A percentile compares a stretch with the other conserved stretches of the same genome.
Evolutionary conservation across 2,888 invertebrate genomes (phyloP).

Genomic region (Rhogogaster chlorosoma): DNA sequence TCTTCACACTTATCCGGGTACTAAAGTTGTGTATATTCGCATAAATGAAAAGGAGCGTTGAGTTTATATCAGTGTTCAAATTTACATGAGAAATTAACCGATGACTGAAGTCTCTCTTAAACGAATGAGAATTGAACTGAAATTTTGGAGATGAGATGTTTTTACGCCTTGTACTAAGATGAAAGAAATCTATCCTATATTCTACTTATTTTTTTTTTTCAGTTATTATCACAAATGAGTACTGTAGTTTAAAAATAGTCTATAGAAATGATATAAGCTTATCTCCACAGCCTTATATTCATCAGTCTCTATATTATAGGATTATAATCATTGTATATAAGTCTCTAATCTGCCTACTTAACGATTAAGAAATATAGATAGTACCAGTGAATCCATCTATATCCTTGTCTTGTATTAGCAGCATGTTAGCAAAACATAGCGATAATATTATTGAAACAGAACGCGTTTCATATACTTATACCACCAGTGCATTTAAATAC

Average conservation of each 20-base stretch:
- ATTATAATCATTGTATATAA: constrained; percentile 8
- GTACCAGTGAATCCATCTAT: neutral
- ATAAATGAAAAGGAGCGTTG: neutral
- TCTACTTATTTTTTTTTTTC: neutral
- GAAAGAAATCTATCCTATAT: neutral
- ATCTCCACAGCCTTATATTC: neutral
- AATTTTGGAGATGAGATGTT: neutral
- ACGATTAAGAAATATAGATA: neutral
- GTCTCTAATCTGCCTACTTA: neutral
- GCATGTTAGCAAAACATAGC: neutral
- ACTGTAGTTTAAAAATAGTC: neutral
- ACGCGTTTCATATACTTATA: neutral
- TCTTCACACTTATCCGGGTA: neutral
- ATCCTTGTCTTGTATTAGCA: neutral
- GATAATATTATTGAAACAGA: neutral
- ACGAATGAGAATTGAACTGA: neutral
- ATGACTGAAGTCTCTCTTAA: neutral
- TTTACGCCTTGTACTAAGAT: neutral
- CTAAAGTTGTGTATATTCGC: neutral
- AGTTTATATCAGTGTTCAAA: constrained; percentile 15
- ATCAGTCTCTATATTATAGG: neutral
- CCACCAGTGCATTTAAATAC: neutral
- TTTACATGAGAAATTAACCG: neutral
- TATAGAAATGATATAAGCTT: neutral
- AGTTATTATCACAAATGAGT: neutral